Conservation (phyloP, 2,888 invertebrate genomes). For the Galerucella pusilla region DNA sequence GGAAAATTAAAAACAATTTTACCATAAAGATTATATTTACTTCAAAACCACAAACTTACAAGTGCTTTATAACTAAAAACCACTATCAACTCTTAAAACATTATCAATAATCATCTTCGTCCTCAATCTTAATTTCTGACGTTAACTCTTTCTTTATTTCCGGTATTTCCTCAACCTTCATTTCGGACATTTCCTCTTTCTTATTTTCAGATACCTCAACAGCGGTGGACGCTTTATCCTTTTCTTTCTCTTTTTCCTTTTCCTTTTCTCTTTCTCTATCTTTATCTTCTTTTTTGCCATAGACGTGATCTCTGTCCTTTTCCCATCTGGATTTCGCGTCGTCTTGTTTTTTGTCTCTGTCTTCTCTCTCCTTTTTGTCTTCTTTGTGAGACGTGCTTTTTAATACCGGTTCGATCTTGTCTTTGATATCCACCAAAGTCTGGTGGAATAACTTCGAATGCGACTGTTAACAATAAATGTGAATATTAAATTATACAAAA, state of each 20-base stretch:
- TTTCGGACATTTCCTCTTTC: slow-evolving; percentile 28
- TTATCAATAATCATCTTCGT: not conserved
- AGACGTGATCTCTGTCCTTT: slow-evolving; percentile 50
- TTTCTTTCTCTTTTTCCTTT: slow-evolving; percentile 12
- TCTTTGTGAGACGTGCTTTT: slow-evolving; percentile 59
- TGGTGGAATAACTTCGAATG: slow-evolving; percentile 77
- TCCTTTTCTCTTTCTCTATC: slow-evolving; percentile 11
- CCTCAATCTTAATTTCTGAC: not conserved
- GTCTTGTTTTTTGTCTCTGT: slow-evolving; percentile 57
- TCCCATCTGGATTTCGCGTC: slow-evolving; percentile 60
- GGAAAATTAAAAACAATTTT: not conserved
- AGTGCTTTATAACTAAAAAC: slow-evolving; percentile 1
- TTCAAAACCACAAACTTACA: slow-evolving; percentile 19
- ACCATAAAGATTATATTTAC: slow-evolving; percentile 9
- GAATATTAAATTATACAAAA: slow-evolving; percentile 39
- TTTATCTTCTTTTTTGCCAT: slow-evolving; percentile 43
- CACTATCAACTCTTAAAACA: not conserved
- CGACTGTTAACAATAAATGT: slow-evolving; percentile 65
- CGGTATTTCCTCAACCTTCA: slow-evolving; percentile 25
- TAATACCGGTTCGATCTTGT: slow-evolving; percentile 71
- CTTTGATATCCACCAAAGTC: slow-evolving; percentile 72
- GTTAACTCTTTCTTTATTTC: not conserved
- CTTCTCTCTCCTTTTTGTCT: slow-evolving; percentile 53
- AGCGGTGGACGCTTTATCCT: not conserved
- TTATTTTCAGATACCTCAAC: not conserved